Evolutionary conservation across 2,888 invertebrate species (phyloP).

Genomic region (Ecdyonurus torrentis): DNA sequence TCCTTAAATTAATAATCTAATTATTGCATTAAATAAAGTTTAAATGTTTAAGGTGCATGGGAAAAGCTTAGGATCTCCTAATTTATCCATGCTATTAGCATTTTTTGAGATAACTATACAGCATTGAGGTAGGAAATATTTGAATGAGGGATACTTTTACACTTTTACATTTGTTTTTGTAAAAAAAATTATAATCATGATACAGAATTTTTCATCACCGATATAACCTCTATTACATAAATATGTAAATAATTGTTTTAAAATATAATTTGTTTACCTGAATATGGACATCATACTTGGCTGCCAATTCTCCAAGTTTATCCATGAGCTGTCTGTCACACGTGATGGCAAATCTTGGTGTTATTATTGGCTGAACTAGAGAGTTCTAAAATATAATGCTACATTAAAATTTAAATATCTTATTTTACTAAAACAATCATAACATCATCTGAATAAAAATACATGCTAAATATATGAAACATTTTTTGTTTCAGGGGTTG

Average conservation of each 20-base stretch:
- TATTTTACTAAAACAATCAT: not conserved
- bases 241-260: not conserved
- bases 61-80: too few relatives aligned
- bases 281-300: slow-evolving; percentile 45
- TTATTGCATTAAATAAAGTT: too few relatives aligned
- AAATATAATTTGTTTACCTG: slow-evolving; percentile 47
- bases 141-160: too few relatives aligned
- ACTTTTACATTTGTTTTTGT: too few relatives aligned
- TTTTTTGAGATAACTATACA: too few relatives aligned
- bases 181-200: slow-evolving; percentile 6
- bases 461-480: not conserved
- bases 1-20: too few relatives aligned
- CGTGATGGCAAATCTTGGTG: slow-evolving; percentile 67
- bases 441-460: not conserved
- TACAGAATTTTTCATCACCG: too few relatives aligned
- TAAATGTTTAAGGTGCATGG: too few relatives aligned
- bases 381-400: slow-evolving; percentile 35
- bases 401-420: not conserved
- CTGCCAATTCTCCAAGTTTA: slow-evolving; percentile 47
- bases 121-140: too few relatives aligned
- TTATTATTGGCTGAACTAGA: slow-evolving; percentile 58
- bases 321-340: slow-evolving; percentile 54
- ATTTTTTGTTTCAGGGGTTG: too few relatives aligned
- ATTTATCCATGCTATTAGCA: too few relatives aligned
- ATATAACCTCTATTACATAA: not conserved